Base-by-base conservation (phyloP, 1,140 invertebrate genomes). In the Zaprionus ornatus region DNA sequence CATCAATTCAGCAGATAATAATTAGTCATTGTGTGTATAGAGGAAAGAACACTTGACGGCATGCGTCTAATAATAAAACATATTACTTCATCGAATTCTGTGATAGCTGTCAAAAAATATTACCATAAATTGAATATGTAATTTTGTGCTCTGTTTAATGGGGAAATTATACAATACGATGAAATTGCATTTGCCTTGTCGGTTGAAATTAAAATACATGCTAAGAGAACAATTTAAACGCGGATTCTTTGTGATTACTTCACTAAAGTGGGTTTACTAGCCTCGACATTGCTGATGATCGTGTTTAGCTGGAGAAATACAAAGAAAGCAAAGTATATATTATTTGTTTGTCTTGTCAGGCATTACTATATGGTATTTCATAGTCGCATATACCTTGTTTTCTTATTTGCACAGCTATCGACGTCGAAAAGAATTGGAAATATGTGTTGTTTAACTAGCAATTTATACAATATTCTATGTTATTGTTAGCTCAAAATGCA, bases 401-500 rank as follows among this genome's bases (percentile, higher is more conserved):
- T 55, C 32, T 40, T 13, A 4, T 15, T 27, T 19, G 4, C 4
- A 54, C 2, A 52, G 63, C 5, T 10, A 21, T 13, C n/a, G 42
- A 29, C 27, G 29, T 6, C 15, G 17, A 42, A 55, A 23, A 64
- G 25, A 67, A 54, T 48, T 63, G 32, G 37, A 79, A 77, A 69
- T 66, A 69, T 69, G 45, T 57, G 50, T 77, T 87, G 68, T 86
- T 79, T 73, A 82, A 87, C 62, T 71, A 76, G 64, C 69, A 77
- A 82, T 87, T 71, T 74, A 64, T 74, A 68, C 48, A 74, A 67
- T 69, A 69, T 79, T 78, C 63, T 35, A 37, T 82, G 55, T 79
- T 86, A 82, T 87, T 86, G 66, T 83, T 80, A 35, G 80, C 48
- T 71, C 65, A 76, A 79, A 70, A 72, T 87, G 77, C 69, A 71